phyloP scores from a whole-genome alignment of 2,888 invertebrate species.

The Drosophila anceps region DNA sequence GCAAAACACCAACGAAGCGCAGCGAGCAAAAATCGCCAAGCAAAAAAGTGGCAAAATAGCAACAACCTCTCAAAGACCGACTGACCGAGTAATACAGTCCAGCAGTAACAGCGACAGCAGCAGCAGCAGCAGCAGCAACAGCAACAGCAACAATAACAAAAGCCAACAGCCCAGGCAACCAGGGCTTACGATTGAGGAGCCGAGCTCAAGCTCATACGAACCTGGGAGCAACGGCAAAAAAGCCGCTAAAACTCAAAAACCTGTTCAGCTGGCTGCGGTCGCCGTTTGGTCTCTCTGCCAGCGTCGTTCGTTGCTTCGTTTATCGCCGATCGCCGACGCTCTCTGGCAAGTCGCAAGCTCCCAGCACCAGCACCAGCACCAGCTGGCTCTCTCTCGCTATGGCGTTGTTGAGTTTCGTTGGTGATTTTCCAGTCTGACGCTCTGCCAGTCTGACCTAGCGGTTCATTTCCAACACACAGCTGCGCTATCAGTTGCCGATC shows the following conservation, averaged over 20 bases:
- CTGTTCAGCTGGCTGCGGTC: slow-evolving; percentile 64
- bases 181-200: slow-evolving; percentile 49
- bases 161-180: slow-evolving; percentile 53
- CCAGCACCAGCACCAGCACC: not conserved
- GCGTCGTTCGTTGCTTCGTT: slow-evolving; percentile 79
- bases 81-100: slow-evolving; percentile 86
- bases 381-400: slow-evolving; percentile 14
- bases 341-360: slow-evolving; percentile 1
- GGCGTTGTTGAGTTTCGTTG: slow-evolving; percentile 69
- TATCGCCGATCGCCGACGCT: slow-evolving; percentile 51
- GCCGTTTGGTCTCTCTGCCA: slow-evolving; percentile 64
- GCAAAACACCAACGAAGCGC: slow-evolving; percentile 69
- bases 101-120: slow-evolving; percentile 56
- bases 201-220: slow-evolving; percentile 55
- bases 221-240: slow-evolving; percentile 71
- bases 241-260: slow-evolving; percentile 76
- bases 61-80: slow-evolving; percentile 86
- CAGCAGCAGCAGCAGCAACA: slow-evolving; percentile 28
- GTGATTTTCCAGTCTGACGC: slow-evolving; percentile 71
- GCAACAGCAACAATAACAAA: slow-evolving; percentile 39
- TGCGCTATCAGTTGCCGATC: slow-evolving; percentile 80
- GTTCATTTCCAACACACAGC: slow-evolving; percentile 78
- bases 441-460: slow-evolving; percentile 71
- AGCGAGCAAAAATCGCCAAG: slow-evolving; percentile 62
- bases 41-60: slow-evolving; percentile 81